These are phyloP conservation scores for Lasioglossum villosulum DNA, from an alignment of 2,888 invertebrate genomes.

Conservation along the genomic window DNA sequence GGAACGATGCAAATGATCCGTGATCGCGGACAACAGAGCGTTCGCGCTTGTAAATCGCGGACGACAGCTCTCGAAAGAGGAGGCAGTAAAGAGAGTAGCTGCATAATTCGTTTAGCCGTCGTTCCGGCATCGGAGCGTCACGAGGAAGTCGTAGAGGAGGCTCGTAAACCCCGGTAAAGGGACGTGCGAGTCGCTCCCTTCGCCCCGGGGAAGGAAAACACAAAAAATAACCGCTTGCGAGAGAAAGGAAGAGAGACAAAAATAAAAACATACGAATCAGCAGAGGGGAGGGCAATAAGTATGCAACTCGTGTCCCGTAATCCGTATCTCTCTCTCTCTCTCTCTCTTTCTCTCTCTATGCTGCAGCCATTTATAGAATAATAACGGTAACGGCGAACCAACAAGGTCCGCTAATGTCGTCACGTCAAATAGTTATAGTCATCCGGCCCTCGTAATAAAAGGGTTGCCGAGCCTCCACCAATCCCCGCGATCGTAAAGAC, in stretches of 20 bases:
- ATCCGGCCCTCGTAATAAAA: slow-evolving; percentile 80
- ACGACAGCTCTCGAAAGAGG: slow-evolving; percentile 32
- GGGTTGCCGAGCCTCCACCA: slow-evolving; percentile 73
- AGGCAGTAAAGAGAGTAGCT: slow-evolving; percentile 47
- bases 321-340: slow-evolving; percentile 46
- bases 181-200: background rate
- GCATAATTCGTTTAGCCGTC: slow-evolving; percentile 42
- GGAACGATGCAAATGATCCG: slow-evolving; percentile 22
- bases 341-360: background rate
- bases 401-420: slow-evolving; percentile 80
- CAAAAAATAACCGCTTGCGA: background rate
- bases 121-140: slow-evolving; percentile 31
- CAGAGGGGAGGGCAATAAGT: slow-evolving; percentile 51
- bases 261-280: background rate
- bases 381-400: slow-evolving; percentile 76
- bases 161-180: slow-evolving; percentile 43
- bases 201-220: background rate
- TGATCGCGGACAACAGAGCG: slow-evolving; percentile 15
- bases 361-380: slow-evolving; percentile 72
- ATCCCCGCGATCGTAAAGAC: slow-evolving; percentile 69
- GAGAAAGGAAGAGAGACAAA: background rate
- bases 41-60: slow-evolving; percentile 54
- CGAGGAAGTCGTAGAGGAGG: slow-evolving; percentile 40
- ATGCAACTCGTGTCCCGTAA: slow-evolving; percentile 61
- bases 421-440: slow-evolving; percentile 81